A percentile compares a stretch with the other conserved stretches of the same genome.
phyloP scores from a whole-genome alignment of 1,140 invertebrate species.

The Chionoecetes opilio region DNA sequence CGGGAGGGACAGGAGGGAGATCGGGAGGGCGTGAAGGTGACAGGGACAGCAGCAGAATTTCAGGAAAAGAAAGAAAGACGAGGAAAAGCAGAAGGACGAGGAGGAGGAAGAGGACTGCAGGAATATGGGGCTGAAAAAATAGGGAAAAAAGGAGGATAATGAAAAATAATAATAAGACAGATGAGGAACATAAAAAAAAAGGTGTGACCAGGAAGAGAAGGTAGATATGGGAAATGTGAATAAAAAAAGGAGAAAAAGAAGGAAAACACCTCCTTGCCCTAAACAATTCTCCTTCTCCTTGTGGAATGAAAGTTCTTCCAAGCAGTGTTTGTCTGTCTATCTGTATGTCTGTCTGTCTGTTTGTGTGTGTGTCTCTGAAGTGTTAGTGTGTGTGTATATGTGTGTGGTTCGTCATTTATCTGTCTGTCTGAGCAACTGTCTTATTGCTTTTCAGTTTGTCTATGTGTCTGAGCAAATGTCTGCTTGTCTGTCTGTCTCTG shows the following conservation, averaged over 20 bases:
- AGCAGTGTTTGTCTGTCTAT: too few relatives aligned
- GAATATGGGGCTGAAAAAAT: background rate
- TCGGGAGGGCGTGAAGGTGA: background rate
- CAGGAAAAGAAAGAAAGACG: background rate
- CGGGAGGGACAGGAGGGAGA: conserved; percentile 33
- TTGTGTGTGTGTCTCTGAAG: background rate
- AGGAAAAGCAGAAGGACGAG: background rate
- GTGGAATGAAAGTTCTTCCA: too few relatives aligned
- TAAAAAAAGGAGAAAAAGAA: background rate
- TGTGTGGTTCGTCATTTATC: background rate
- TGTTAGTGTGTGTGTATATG: background rate
- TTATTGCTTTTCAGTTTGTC: background rate
- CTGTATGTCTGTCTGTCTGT: background rate
- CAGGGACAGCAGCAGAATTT: conserved; percentile 14
- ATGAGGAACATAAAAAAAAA: background rate
- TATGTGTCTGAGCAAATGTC: background rate
- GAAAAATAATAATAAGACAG: background rate
- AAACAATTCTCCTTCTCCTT: too few relatives aligned
- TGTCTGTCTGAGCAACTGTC: background rate
- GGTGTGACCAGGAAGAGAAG: background rate
- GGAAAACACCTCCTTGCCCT: too few relatives aligned
- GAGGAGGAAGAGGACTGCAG: background rate
- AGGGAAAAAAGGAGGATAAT: background rate
- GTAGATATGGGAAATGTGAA: background rate
- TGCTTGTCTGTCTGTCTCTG: background rate